Evolutionary conservation across 2,888 invertebrate species (phyloP).

Genomic region (Acanthosoma haemorrhoidale): DNA sequence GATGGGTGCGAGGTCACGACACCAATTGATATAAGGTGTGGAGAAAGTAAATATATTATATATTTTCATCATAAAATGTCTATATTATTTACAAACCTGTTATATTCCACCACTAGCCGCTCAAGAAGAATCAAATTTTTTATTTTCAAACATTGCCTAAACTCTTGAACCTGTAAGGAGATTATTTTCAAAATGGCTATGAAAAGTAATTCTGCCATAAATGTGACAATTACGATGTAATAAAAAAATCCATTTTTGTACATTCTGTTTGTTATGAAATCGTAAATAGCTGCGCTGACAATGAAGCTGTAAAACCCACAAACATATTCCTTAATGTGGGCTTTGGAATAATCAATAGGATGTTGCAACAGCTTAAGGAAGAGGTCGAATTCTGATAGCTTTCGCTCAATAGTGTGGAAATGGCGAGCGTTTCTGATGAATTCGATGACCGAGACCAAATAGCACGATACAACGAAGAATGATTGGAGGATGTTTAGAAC

Average conservation of each 20-base stretch:
- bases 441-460: background rate
- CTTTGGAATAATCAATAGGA: background rate
- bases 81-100: background rate
- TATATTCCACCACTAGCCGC: background rate
- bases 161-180: background rate
- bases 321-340: background rate
- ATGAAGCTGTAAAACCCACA: background rate
- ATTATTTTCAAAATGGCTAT: background rate
- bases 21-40: too few species aligned
- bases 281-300: background rate
- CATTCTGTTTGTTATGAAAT: background rate
- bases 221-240: background rate
- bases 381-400: background rate
- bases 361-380: background rate
- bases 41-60: too few species aligned
- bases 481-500: background rate
- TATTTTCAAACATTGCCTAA: background rate
- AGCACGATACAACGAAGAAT: background rate
- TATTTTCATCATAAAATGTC: too few species aligned
- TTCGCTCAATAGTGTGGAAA: background rate
- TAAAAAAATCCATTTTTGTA: background rate
- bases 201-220: background rate
- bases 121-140: background rate
- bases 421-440: background rate
- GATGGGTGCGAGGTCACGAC: too few species aligned